These are phyloP conservation scores for Salpingus planirostris DNA, from an alignment of 2,888 invertebrate genomes.

Conservation along the genomic window DNA sequence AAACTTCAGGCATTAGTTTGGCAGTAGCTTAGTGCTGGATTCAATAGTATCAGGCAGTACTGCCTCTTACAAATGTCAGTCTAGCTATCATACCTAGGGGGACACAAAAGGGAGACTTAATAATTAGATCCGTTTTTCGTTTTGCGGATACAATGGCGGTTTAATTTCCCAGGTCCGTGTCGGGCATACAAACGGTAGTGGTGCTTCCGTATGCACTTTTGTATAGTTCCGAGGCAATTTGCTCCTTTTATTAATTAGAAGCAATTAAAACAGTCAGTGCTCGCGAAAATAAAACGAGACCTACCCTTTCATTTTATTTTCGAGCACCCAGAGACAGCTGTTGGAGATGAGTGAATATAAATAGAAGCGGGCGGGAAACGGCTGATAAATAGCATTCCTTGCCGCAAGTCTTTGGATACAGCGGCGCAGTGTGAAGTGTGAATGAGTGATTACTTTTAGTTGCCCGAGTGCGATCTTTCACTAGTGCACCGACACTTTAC, in stretches of 20 bases:
- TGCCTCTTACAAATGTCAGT: no score
- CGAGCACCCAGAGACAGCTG: slow-evolving; percentile 22
- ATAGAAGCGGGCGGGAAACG: slow-evolving; percentile 19
- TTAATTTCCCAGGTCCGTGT: slow-evolving; percentile 17
- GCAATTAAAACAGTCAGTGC: slow-evolving; percentile 22
- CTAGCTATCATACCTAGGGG: no score
- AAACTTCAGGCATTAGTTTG: no score
- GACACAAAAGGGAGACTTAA: no score
- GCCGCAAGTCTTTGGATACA: slow-evolving; percentile 23
- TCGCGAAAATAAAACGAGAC: slow-evolving; percentile 22
- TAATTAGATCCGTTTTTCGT: no score
- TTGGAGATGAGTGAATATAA: slow-evolving; percentile 21
- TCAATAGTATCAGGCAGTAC: no score
- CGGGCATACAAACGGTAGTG: slow-evolving; percentile 15
- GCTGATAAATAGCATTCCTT: slow-evolving; percentile 28
- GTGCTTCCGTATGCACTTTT: slow-evolving; percentile 17
- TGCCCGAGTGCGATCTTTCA: slow-evolving; percentile 19
- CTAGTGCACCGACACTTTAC: slow-evolving; percentile 10
- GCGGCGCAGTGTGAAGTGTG: slow-evolving; percentile 23
- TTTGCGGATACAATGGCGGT: slow-evolving; percentile 14
- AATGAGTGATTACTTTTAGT: slow-evolving; percentile 26
- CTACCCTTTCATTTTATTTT: slow-evolving; percentile 23
- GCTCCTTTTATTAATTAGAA: slow-evolving; percentile 23
- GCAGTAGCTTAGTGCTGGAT: no score
- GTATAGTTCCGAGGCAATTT: slow-evolving; percentile 13